Evolutionary conservation across 37 sponge, comb jelly and placozoan species (phyloP), one percentile per base, ranked within the genome.

Genomic region (Oscarella lobularis): DNA sequence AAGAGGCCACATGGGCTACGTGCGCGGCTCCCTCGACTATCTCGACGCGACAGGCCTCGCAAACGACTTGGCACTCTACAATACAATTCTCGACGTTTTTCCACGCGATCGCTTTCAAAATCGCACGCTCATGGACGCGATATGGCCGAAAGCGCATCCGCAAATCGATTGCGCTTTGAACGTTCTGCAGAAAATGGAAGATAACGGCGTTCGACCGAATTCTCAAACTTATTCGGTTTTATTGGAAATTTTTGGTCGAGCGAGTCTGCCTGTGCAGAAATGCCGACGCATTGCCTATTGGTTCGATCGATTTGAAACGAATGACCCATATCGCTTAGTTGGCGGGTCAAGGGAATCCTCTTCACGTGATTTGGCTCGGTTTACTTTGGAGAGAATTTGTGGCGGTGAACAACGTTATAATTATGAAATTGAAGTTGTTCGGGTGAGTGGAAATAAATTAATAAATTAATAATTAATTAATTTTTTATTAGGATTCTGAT

Each of bases 141-240:
- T 95, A 1, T 95, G 93, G 89, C 95, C 95, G 0, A 83, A 73
- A 9, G 84, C 92, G 0, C 72, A 79, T 20, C 95, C 95, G 29
- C 93, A 91, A 31, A 75, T 91, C 34, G 95, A 95, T 32, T 77
- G 86, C 5, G 86, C 92, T 36, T 67, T 95, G 71, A 76, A 85
- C 3, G 14, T 95, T 1, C 81, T 95, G 2, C 72, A 79, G 3
- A 91, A 85, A 71, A 95, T 95, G 95, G 95, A 95, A 74, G 92
- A 88, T 0, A 78, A 91, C 36, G 92, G 92, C 1, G 72, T 95
- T 2, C 35, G 82, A 39, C 95, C 95, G 36, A 81, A 88, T 70
- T 36, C 74, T 31, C 75, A 36, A 1, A 95, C 92, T 0, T 87
- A 88, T 72, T 39, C 41, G 20, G 40, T 95, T 3, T 38, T 95